Evolutionary conservation across 2,113 vertebrate species (phyloP).

Genomic region (Capreolus pygargus): DNA sequence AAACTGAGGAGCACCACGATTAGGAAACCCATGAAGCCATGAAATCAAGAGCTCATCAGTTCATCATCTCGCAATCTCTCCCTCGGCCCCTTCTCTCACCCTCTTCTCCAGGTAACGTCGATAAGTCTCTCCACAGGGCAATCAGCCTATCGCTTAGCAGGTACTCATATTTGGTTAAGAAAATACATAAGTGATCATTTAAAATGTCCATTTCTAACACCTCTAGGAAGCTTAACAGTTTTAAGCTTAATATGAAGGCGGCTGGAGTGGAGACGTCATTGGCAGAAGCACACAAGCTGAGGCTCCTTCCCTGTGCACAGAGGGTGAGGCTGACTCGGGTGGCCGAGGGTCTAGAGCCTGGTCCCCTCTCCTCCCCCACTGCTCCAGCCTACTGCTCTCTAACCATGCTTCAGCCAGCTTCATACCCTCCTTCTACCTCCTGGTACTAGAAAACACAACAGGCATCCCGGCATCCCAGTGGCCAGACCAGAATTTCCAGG

Average conservation of each 20-base stretch:
- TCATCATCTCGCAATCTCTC: constrained; percentile 12
- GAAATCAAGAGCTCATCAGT: constrained; percentile 1
- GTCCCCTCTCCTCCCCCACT: neutral
- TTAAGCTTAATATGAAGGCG: neutral
- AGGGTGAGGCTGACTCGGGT: neutral
- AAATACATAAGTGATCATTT: neutral
- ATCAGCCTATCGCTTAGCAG: neutral
- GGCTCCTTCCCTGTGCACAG: neutral
- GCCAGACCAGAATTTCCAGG: neutral
- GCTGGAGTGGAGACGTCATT: neutral
- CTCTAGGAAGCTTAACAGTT: neutral
- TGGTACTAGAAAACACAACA: neutral
- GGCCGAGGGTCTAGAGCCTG: neutral
- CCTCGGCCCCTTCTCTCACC: neutral
- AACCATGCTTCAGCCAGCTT: neutral
- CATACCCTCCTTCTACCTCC: neutral
- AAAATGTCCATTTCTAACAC: neutral
- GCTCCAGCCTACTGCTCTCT: neutral
- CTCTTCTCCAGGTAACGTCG: neutral
- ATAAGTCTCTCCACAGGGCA: neutral
- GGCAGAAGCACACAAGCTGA: neutral
- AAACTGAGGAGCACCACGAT: constrained; percentile 18
- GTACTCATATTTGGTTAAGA: neutral
- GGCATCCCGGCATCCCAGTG: neutral
- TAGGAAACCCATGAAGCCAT: constrained; percentile 17